Percentiles rank a stretch among this genome's conserved stretches.
Evolutionary conservation across 2,113 vertebrate species (phyloP).

Genomic region (Perca schrenkii): DNA sequence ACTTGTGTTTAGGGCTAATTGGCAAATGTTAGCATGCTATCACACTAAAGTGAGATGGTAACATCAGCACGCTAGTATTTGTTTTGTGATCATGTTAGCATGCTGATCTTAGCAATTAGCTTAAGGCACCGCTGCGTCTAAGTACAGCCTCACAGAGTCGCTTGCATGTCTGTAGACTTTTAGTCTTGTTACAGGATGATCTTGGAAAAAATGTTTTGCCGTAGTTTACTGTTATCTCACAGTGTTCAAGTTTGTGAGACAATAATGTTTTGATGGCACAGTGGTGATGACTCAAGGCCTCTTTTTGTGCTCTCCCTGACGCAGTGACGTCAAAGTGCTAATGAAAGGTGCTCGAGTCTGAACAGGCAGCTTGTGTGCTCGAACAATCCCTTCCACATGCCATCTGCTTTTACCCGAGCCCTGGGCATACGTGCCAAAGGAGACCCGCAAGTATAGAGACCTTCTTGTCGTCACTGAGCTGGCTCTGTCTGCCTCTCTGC

Average conservation of each 20-base stretch:
- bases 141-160: background rate
- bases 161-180: background rate
- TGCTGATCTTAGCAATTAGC: background rate
- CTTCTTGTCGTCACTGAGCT: slow-evolving; percentile 78
- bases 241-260: background rate
- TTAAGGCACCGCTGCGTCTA: background rate
- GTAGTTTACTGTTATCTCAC: background rate
- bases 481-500: slow-evolving; percentile 68
- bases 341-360: slow-evolving; percentile 56
- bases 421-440: slow-evolving; percentile 71
- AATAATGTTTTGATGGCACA: slow-evolving; percentile 8
- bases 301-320: slow-evolving; percentile 10
- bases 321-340: slow-evolving; percentile 57
- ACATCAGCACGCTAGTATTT: background rate
- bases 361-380: slow-evolving; percentile 65
- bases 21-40: background rate
- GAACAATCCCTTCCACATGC: slow-evolving; percentile 59
- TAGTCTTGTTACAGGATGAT: background rate
- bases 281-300: slow-evolving; percentile 30
- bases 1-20: background rate
- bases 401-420: slow-evolving; percentile 72
- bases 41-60: background rate
- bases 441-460: slow-evolving; percentile 72
- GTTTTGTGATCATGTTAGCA: too few species aligned
- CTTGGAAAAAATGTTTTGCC: background rate